Conservation (phyloP, 2,888 invertebrate species). For the Sipunculus nudus region DNA sequence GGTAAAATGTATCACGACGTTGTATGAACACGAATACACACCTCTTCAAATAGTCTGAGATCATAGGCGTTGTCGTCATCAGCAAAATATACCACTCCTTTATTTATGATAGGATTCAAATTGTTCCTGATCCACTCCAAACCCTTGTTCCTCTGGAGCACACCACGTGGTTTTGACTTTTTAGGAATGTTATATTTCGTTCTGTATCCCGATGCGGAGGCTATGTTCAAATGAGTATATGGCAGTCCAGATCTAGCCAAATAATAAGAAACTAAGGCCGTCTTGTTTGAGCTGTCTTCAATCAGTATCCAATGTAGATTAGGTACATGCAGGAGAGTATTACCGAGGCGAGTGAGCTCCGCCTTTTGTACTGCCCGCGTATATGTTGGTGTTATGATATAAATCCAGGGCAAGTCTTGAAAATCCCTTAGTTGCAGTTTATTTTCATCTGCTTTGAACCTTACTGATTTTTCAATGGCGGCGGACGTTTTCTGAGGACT, state of each 20-base stretch:
- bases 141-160: slow-evolving; percentile 58
- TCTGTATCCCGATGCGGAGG: slow-evolving; percentile 73
- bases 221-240: slow-evolving; percentile 74
- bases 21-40: too few relatives aligned
- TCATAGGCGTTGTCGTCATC: slow-evolving; percentile 97
- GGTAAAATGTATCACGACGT: too few relatives aligned
- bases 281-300: slow-evolving; percentile 82
- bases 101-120: slow-evolving; percentile 70
- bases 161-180: slow-evolving; percentile 74
- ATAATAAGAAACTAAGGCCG: slow-evolving; percentile 77
- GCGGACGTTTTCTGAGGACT: too few relatives aligned
- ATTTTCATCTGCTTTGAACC: too few relatives aligned
- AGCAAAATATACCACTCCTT: slow-evolving; percentile 90
- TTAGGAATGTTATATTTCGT: slow-evolving; percentile 50
- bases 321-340: slow-evolving; percentile 83
- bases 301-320: slow-evolving; percentile 93
- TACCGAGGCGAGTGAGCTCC: slow-evolving; percentile 87
- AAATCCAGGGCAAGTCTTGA: too few relatives aligned
- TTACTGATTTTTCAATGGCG: too few relatives aligned
- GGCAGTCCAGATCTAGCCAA: slow-evolving; percentile 73
- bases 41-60: slow-evolving; percentile 88
- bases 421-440: too few relatives aligned
- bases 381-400: slow-evolving; percentile 93
- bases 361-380: slow-evolving; percentile 87
- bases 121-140: slow-evolving; percentile 81